Base-by-base conservation (phyloP, 2,113 vertebrate species). In the Ammodytes marinus region DNA sequence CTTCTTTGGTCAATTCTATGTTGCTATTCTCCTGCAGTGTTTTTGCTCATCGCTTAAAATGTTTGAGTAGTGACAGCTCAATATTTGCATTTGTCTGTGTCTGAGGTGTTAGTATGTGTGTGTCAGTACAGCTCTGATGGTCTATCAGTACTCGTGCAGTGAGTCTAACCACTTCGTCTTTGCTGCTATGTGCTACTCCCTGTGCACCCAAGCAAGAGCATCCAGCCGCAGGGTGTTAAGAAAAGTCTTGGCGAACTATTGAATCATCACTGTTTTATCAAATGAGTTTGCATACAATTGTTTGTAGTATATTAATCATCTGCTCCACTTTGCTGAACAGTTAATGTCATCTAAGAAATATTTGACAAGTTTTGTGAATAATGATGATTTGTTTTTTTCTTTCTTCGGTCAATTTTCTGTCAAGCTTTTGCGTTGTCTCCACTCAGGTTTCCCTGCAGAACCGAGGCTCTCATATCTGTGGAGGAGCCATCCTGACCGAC, bases 401-500 rank as follows among this genome's bases (percentile, higher is more conserved):
- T 6, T 47, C 46, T 47, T 3, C 7, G 2, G 54, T 46, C 27
- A 6, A 59, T 37, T 19, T 35, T 27, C 6, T 43, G 6, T 43
- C 5, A 61, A 12, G 13, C 39, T 15, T 43, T 8, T 74, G 53
- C 11, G 5, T 59, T 57, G 0, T 66, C 27, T 76, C 0, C 39
- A 6, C 37, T 50, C 82, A 98, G 96, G 96, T 97, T n/a, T 97
- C 96, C 54, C 86, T 98, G 69, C 96, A 94, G 91, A 85, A 87
- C 85, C 91, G 86, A 15, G 91, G 95, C 9, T 93, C 89, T 55
- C 97, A 97, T 78, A 95, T 97, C 91, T 98, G 97, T 67, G 97
- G 96, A 75, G 96, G 96, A 60, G 94, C 96, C 65, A 94, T 97
- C 86, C 90, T 97, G 88, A 95, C 92, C 27, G 91, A 95, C 17